Evolutionary conservation across 2,888 invertebrate genomes (phyloP).

Genomic region (Unio pictorum): DNA sequence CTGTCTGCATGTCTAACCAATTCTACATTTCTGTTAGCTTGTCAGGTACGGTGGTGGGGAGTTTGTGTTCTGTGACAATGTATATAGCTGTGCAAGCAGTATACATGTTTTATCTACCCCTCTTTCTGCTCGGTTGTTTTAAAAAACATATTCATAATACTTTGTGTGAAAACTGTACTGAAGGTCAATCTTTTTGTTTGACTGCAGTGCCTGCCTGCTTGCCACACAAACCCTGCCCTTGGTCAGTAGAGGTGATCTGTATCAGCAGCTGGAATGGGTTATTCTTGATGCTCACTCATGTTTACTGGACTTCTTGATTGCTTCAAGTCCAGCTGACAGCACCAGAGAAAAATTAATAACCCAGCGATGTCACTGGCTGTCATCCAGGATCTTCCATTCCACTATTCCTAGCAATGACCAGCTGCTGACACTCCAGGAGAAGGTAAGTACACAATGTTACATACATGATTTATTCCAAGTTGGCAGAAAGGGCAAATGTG

Average conservation of each 20-base stretch:
- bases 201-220: constrained; percentile 62
- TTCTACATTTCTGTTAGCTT: too few relatives aligned
- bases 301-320: constrained; percentile 57
- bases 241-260: constrained; percentile 63
- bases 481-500: too few relatives aligned
- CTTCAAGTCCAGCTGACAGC: constrained; percentile 38
- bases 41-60: too few relatives aligned
- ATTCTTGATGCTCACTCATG: constrained; percentile 66
- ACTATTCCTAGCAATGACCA: constrained; percentile 64
- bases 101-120: neutral
- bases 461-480: too few relatives aligned
- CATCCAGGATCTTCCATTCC: constrained; percentile 62
- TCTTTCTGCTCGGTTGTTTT: too few relatives aligned
- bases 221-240: constrained; percentile 61
- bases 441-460: constrained; percentile 24
- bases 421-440: constrained; percentile 63
- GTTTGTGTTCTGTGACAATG: too few relatives aligned
- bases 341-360: constrained; percentile 51
- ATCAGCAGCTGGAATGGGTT: constrained; percentile 69
- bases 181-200: neutral
- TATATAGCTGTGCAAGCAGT: neutral
- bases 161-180: constrained; percentile 5
- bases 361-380: constrained; percentile 62
- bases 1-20: too few relatives aligned
- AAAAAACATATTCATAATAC: neutral